Percentiles rank a stretch among this genome's conserved stretches.
Conservation (phyloP, 2,888 invertebrate genomes). For the Lasioglossum morio region DNA sequence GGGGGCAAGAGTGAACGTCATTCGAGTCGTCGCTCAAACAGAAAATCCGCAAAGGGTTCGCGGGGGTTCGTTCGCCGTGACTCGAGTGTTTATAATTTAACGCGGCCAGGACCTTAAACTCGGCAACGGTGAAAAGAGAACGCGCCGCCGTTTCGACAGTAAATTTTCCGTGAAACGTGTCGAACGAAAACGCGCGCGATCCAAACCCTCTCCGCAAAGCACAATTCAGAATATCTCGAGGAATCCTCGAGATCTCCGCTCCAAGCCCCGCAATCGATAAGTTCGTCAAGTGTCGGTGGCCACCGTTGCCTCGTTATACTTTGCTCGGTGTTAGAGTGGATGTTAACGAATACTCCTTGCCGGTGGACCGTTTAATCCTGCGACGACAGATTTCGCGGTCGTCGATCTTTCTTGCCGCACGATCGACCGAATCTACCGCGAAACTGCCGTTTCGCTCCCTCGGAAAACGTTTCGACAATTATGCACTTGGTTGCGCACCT, state of each 20-base stretch:
- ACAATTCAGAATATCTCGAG: slow-evolving; percentile 26
- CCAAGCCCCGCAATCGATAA: slow-evolving; percentile 29
- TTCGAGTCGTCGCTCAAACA: slow-evolving; percentile 9
- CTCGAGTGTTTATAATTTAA: slow-evolving; percentile 39
- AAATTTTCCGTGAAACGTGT: neutral
- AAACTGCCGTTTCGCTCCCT: neutral
- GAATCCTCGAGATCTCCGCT: slow-evolving; percentile 26
- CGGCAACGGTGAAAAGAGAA: neutral
- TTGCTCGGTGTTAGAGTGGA: slow-evolving; percentile 35
- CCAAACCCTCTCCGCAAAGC: neutral
- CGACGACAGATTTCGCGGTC: slow-evolving; percentile 9
- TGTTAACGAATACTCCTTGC: slow-evolving; percentile 44
- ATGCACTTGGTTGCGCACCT: neutral
- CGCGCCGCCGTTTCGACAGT: neutral
- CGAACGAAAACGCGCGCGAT: slow-evolving; percentile 31
- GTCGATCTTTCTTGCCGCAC: neutral
- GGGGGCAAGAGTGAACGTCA: neutral
- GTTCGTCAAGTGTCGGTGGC: neutral
- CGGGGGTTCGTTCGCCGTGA: slow-evolving; percentile 21
- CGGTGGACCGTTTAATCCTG: slow-evolving; percentile 11
- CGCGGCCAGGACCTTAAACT: slow-evolving; percentile 7
- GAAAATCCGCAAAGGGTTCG: neutral
- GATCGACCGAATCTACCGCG: neutral
- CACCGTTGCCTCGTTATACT: slow-evolving; percentile 37
- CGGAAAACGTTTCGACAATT: neutral